A percentile compares a stretch with the other conserved stretches of the same genome.
Conservation (phyloP, 1,140 invertebrate genomes). For the Drosophila yakuba region DNA sequence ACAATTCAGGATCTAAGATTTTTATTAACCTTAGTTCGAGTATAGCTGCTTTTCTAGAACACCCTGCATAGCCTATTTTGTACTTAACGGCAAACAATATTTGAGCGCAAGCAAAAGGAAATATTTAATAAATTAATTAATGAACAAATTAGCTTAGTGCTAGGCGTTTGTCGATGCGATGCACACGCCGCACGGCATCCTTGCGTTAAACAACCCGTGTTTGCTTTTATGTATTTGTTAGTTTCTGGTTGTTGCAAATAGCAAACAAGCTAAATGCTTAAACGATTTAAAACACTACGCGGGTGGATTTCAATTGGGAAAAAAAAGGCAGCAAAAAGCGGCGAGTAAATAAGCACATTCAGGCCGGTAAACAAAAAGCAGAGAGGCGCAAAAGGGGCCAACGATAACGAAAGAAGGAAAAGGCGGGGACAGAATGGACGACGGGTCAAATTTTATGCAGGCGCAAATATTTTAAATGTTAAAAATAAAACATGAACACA, state of each 20-base stretch:
- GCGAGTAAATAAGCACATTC: constrained; percentile 43
- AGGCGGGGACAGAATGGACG: constrained; percentile 12
- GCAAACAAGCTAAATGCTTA: constrained; percentile 55
- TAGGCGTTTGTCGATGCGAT: not conserved
- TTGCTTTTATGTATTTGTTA: constrained; percentile 17
- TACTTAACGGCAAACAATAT: not conserved
- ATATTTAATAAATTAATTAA: constrained; percentile 2
- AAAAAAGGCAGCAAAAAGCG: constrained; percentile 14
- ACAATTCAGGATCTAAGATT: not conserved
- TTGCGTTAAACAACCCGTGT: not conserved
- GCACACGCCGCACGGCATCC: not conserved
- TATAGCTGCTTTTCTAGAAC: not conserved
- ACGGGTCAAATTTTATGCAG: constrained; percentile 63
- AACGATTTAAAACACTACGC: constrained; percentile 34
- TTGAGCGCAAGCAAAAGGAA: not conserved
- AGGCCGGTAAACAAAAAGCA: constrained; percentile 27
- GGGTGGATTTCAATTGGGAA: constrained; percentile 24
- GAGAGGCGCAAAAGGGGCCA: constrained; percentile 12
- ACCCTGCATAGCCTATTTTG: not conserved
- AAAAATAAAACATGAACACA: constrained; percentile 76
- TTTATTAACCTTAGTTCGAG: not conserved
- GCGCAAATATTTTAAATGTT: constrained; percentile 80
- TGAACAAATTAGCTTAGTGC: not conserved
- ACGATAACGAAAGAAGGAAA: constrained; percentile 18
- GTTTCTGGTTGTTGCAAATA: constrained; percentile 23